Percentiles rank a stretch among this genome's conserved stretches.
phyloP scores from a whole-genome alignment of 2,797 vertebrate genomes.

The Sebastes goodei region DNA sequence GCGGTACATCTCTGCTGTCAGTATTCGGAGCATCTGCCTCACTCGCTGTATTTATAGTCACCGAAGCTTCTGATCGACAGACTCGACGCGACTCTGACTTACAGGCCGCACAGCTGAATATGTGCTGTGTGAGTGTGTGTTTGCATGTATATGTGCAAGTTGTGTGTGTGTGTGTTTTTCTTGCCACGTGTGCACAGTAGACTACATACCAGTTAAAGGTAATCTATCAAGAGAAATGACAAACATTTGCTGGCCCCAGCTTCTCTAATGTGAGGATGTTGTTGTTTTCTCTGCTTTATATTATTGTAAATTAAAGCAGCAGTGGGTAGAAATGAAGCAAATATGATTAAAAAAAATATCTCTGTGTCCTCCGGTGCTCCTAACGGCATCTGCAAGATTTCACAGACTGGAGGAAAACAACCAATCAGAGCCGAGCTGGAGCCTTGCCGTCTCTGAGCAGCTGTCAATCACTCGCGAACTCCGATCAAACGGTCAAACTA shows the following conservation, averaged over 20 bases:
- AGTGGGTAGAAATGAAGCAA: no score
- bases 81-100: constrained; percentile 15
- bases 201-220: background rate
- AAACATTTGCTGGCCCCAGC: background rate
- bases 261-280: background rate
- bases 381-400: no score
- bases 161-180: background rate
- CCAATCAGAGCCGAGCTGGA: no score
- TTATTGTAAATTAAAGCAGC: background rate
- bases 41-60: constrained; percentile 71
- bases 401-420: rapidly evolving
- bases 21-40: constrained; percentile 56
- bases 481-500: no score
- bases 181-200: background rate
- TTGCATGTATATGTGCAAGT: background rate
- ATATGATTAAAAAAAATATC: no score
- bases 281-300: background rate
- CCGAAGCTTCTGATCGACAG: constrained; percentile 47
- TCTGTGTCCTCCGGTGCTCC: no score
- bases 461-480: no score
- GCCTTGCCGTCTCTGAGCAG: no score
- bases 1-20: constrained; percentile 39
- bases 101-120: constrained; percentile 52
- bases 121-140: constrained; percentile 3
- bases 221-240: background rate